These are phyloP conservation scores for Triplophysa dalaica DNA, from an alignment of 2,113 vertebrate genomes.

Conservation along the genomic window DNA sequence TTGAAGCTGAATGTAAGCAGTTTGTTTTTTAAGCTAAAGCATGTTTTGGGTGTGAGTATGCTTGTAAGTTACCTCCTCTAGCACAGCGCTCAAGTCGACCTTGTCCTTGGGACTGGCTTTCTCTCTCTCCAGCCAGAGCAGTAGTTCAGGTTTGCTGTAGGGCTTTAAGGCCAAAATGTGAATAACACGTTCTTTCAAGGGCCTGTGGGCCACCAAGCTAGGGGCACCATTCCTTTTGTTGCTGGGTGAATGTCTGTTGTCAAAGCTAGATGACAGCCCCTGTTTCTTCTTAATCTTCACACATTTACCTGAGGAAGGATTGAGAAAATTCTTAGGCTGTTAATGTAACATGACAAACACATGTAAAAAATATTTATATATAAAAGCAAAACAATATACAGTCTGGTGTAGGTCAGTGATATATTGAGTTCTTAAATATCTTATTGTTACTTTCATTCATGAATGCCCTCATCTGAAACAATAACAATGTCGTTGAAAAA, in stretches of 20 bases:
- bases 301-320: constrained; percentile 66
- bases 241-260: constrained; percentile 73
- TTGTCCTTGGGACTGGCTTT: constrained; percentile 67
- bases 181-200: constrained; percentile 72
- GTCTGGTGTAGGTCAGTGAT: too few relatives aligned
- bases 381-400: too few relatives aligned
- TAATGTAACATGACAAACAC: too few relatives aligned
- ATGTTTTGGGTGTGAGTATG: not conserved
- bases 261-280: constrained; percentile 52
- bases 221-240: constrained; percentile 68
- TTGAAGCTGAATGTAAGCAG: not conserved
- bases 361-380: too few relatives aligned
- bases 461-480: too few relatives aligned
- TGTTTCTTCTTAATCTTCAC: constrained; percentile 71
- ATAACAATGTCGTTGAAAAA: too few relatives aligned
- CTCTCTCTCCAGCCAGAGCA: constrained; percentile 72
- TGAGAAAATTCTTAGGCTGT: not conserved
- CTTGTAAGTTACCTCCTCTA: constrained; percentile 75
- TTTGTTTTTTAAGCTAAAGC: not conserved
- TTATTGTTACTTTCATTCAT: too few relatives aligned
- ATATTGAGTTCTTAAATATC: too few relatives aligned
- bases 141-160: constrained; percentile 74
- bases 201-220: constrained; percentile 65
- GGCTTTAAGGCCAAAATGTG: constrained; percentile 75
- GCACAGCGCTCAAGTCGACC: constrained; percentile 67